phyloP scores from a whole-genome alignment of 2,888 invertebrate species.

The Bombylius major region DNA sequence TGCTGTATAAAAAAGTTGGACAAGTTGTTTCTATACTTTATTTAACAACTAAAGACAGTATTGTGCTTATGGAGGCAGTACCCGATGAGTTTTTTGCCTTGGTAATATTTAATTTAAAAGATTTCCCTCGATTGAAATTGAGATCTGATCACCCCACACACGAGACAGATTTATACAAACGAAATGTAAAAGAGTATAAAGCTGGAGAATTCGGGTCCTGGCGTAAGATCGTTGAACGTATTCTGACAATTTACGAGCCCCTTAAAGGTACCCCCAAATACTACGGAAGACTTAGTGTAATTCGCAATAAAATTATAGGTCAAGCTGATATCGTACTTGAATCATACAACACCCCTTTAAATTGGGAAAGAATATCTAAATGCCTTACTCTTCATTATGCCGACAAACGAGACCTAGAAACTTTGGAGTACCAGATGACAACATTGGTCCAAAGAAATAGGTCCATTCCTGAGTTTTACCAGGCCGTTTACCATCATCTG shows the following conservation, averaged over 20 bases:
- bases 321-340: constrained; percentile 3
- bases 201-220: constrained; percentile 7
- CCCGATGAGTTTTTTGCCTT: too few species aligned
- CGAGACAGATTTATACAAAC: too few species aligned
- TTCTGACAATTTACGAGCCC: constrained; percentile 6
- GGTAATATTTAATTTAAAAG: too few species aligned
- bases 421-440: constrained; percentile 13
- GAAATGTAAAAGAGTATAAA: too few species aligned
- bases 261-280: constrained; percentile 9
- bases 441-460: constrained; percentile 7
- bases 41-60: too few species aligned
- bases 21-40: too few species aligned
- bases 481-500: constrained; percentile 14
- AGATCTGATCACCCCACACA: too few species aligned
- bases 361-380: constrained; percentile 4
- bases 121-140: too few species aligned
- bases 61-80: too few species aligned
- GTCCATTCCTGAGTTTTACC: constrained; percentile 15
- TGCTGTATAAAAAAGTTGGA: too few species aligned
- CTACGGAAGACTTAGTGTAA: constrained; percentile 5
- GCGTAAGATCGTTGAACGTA: constrained; percentile 10
- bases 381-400: constrained; percentile 10
- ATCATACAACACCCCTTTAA: constrained; percentile 7
- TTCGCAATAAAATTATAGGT: constrained; percentile 1
- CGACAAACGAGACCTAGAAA: constrained; percentile 11